These are phyloP conservation scores for Australoheros scitulus DNA, from an alignment of 2,113 vertebrate genomes.

Conservation along the genomic window DNA sequence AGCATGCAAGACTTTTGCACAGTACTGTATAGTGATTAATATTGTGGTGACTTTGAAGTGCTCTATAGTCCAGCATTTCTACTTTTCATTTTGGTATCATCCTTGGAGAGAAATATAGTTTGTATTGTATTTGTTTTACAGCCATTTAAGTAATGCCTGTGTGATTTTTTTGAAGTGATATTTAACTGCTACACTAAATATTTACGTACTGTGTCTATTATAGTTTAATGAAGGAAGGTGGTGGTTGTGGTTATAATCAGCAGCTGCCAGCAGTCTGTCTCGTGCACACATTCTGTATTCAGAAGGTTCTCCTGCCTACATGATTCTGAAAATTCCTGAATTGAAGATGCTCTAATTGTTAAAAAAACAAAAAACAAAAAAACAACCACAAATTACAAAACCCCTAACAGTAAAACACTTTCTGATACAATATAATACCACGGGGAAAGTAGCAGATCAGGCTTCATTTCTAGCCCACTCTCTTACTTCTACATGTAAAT, in stretches of 20 bases:
- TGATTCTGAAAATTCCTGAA: background rate
- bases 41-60: fast-evolving
- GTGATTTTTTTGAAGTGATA: too few species aligned
- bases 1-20: background rate
- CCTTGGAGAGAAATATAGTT: too few species aligned
- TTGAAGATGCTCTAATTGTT: too few species aligned
- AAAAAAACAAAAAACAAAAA: background rate
- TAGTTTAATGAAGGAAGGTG: background rate
- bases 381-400: background rate
- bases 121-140: background rate
- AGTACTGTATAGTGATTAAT: background rate
- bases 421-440: background rate
- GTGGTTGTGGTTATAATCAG: background rate
- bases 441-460: background rate
- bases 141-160: background rate
- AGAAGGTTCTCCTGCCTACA: background rate
- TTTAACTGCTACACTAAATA: background rate
- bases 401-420: background rate
- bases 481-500: background rate
- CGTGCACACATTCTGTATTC: background rate
- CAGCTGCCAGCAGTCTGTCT: fast-evolving
- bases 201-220: background rate
- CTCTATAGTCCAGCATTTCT: too few species aligned
- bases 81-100: too few species aligned
- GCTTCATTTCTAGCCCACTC: background rate